phyloP scores from a whole-genome alignment of 2,888 invertebrate genomes.

The Eretmocerus hayati region DNA sequence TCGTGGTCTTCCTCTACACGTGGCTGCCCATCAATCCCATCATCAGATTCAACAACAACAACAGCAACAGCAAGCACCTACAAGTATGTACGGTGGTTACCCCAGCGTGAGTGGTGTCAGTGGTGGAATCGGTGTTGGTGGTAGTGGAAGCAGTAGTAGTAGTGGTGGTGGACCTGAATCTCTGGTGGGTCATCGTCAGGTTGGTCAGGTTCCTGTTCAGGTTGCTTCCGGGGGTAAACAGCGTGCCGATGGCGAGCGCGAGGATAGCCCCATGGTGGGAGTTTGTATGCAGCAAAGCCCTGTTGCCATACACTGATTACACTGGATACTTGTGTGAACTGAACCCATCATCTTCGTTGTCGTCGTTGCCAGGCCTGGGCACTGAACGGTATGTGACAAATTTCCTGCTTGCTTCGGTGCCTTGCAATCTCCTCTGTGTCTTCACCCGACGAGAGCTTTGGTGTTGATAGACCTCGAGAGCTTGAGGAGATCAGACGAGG shows the following conservation, averaged over 20 bases:
- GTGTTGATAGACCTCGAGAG: too few species aligned
- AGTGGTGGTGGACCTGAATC: not conserved
- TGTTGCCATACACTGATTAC: conserved; percentile 76
- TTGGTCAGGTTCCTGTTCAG: conserved; percentile 16
- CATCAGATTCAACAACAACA: too few species aligned
- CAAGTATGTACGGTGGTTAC: not conserved
- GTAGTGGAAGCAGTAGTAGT: not conserved
- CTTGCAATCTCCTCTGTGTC: too few species aligned
- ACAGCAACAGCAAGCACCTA: not conserved
- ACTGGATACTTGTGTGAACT: too few species aligned
- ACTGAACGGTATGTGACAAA: too few species aligned
- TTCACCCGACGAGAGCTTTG: too few species aligned
- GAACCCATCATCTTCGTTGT: too few species aligned
- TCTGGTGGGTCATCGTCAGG: conserved; percentile 32
- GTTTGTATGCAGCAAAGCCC: conserved; percentile 89
- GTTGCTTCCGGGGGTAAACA: conserved; percentile 37
- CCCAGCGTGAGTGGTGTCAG: not conserved
- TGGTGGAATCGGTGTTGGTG: too few species aligned
- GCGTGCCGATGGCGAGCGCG: conserved; percentile 43
- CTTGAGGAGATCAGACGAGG: too few species aligned
- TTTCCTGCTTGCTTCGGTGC: too few species aligned
- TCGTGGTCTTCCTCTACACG: conserved; percentile 41
- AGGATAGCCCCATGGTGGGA: conserved; percentile 78
- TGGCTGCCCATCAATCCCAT: conserved; percentile 32
- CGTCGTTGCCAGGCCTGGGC: too few species aligned